Conservation (phyloP, 2,113 vertebrate species). For the Sprattus sprattus region DNA sequence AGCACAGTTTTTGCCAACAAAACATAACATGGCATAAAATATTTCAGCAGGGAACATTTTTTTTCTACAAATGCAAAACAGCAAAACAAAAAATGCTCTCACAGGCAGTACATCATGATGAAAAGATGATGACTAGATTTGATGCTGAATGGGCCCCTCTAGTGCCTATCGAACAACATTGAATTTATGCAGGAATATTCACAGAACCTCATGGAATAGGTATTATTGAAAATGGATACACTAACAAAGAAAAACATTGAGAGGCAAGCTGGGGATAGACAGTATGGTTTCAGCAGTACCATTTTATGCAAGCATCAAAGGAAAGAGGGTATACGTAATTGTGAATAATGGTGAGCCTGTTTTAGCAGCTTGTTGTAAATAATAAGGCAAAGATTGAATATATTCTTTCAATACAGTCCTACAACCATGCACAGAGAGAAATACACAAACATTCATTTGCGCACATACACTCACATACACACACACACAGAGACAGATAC, state of each 20-base stretch:
- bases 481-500: constrained; percentile 27
- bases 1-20: background rate
- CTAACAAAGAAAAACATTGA: background rate
- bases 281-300: background rate
- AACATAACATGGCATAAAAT: too few species aligned
- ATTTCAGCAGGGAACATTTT: too few species aligned
- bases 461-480: constrained; percentile 29
- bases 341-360: background rate
- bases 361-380: background rate
- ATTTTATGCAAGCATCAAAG: background rate
- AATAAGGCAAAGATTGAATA: background rate
- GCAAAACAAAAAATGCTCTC: background rate
- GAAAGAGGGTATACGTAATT: background rate
- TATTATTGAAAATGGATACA: background rate
- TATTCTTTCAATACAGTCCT: background rate
- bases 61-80: background rate
- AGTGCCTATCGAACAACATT: background rate
- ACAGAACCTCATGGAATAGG: background rate
- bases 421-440: background rate
- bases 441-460: background rate
- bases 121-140: background rate
- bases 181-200: background rate
- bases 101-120: background rate
- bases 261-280: background rate
- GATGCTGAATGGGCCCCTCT: background rate